Evolutionary conservation across 1,140 invertebrate genomes (phyloP), one percentile per base, ranked within the genome.

Genomic region (Leptonema lineaticorne): DNA sequence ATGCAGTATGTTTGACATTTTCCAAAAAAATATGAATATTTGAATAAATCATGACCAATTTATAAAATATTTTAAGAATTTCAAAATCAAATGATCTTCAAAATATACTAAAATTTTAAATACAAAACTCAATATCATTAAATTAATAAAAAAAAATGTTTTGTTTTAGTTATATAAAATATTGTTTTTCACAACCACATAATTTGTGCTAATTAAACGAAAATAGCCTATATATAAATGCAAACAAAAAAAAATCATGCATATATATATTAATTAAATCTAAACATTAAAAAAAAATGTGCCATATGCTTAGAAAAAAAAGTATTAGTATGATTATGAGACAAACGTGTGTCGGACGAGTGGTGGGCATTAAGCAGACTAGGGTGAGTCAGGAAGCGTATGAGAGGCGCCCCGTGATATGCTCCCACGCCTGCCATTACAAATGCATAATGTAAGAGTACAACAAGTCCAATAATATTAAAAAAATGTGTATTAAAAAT

Each of bases 331-430:
- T 64, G 26, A 45, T 64, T 50, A 63, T 63, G 22, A 50, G 50
- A 72, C 70, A 66, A 72, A 72, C 70, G 70, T 72, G 70, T 59
- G 45, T 72, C 70, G 28, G 63, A 48, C 16, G 70, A 68, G 37
- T 73, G 71, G 53, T 73, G 71, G 18, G 71, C 68, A 69, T 73
- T 73, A 62, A 73, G 64, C 41, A 73, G 71, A 37, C 71, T 68
- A 45, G 71, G 68, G 30, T 73, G 68, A 7, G 68, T 69, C 64
- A 73, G 71, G 48, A 73, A 73, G 22, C 71, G 64, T 16, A 73
- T 73, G 45, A 73, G 68, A 29, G 71, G 71, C 53, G 71, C 63
- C 26, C 71, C 71, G 27, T 73, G 71, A 60, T 73, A 73, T 18
- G 71, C 63, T 67, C 71, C 71, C 65, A 68, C 45, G 29, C 22